Evolutionary conservation across 2,888 invertebrate genomes (phyloP), one percentile per base, ranked within the genome.

Genomic region (Eurois occulta): DNA sequence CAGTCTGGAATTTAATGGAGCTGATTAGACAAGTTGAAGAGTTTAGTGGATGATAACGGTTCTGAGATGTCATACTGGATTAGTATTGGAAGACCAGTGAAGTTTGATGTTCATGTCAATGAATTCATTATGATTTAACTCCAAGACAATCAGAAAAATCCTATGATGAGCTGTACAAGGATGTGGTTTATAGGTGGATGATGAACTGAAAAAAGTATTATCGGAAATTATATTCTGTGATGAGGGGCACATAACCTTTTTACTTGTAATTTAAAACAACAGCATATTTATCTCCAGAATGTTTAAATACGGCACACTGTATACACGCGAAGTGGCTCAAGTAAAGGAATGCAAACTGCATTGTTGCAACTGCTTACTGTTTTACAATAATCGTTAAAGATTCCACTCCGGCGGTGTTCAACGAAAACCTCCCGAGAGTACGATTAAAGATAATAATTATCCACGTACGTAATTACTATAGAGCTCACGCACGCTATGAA

Each of bases 1-100:
- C 97, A 90, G 97, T 97, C 97, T 97, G 93, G 64, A 90, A 81
- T 38, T 13, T 43, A 43, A 52, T 11, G 43, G 13, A 81, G n/a
- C 21, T 62, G 16, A 32, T 79, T 75, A 78, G 21, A 58, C 18
- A 35, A 21, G 28, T 38, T 38, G 2, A 28, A 21, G n/a, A 48
- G 65, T 48, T 48, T 38, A 28, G 35, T 38, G 5, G 18, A 46
- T 13, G 18, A 46, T n/a, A 6, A 43, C 10, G 7, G n/a, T 24
- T n/a, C 21, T 7, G 21, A 55, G 21, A 18, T 13, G 4, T 60
- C 8, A 38, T 41, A 4, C 58, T 55, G 43, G 21, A 41, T 8
- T 10, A n/a, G 11, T 13, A 21, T 21, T 46, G 24, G 24, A 32
- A 24, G 24, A 13, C 16, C 48, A 66, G 28, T n/a, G 10, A 24